Evolutionary conservation across 1,140 invertebrate species (phyloP), one percentile per base, ranked within the genome.

Genomic region (Diuraphis noxia): DNA sequence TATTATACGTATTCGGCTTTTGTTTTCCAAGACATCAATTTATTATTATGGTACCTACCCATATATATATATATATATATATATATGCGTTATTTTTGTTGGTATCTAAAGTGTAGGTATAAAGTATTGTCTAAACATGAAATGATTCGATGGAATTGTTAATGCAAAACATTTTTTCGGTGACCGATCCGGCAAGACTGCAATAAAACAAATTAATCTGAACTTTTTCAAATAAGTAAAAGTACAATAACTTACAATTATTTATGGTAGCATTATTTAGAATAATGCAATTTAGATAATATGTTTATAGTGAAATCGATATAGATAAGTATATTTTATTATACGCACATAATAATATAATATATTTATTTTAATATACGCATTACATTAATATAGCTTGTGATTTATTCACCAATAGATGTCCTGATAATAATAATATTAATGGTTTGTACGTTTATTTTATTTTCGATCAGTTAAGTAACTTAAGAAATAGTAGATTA

Each of bases 11-110:
- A 82, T 82, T 40, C 79, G 38, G 56, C 56, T 72, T 82, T 82
- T 82, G 40, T 41, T 82, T 82, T 82, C 81, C 23, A 40, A 82
- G 81, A 82, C 38, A 82, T 40, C 56, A 72, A 72, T 72, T 72
- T 72, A 72, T 72, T 72, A 72, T 72, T 72, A 72, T 72, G 13
- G 56, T 72, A 72, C 56, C 30, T 6, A 79, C 17, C n/a, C n/a
- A n/a, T n/a, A n/a, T n/a, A 17, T 72, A 72, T 34, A 30, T 72
- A 34, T 34, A 9, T n/a, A 43, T 52, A 52, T 52, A 30, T 79
- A 36, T 36, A 79, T 79, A 79, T 23, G 34, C 34, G 6, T 79
- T 79, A 79, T 36, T 79, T 79, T 79, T 79, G 34, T 36, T 6
- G 19, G 34, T 79, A 79, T 23, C 34, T 79, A 79, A 79, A 79